These are phyloP conservation scores for Choristoneura fumiferana DNA, from an alignment of 1,140 invertebrate genomes.

Conservation along the genomic window DNA sequence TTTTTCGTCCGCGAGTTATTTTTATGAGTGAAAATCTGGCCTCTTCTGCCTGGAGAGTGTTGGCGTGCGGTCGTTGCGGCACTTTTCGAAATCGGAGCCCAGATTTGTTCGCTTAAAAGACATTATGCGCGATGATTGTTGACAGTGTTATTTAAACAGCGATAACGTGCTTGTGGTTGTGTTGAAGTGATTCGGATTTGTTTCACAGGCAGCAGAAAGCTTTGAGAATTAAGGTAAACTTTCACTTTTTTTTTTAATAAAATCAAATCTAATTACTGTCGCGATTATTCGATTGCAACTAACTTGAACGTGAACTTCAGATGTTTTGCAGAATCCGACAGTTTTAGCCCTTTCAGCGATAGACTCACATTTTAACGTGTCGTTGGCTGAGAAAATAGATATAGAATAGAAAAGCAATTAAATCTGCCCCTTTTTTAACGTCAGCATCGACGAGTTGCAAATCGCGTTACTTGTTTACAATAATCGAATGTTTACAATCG, in stretches of 20 bases:
- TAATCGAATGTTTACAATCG: not conserved
- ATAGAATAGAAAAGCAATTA: too few relatives aligned
- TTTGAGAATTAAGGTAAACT: constrained; percentile 8
- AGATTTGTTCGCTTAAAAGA: constrained; percentile 16
- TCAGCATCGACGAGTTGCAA: too few relatives aligned
- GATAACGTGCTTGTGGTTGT: constrained; percentile 6
- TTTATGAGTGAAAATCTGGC: constrained; percentile 52
- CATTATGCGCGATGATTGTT: not conserved
- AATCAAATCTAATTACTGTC: too few relatives aligned
- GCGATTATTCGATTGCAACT: too few relatives aligned
- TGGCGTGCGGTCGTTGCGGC: constrained; percentile 28
- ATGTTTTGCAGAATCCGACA: too few relatives aligned
- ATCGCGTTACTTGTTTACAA: too few relatives aligned
- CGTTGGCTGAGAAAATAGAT: too few relatives aligned
- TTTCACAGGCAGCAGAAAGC: not conserved
- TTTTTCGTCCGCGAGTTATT: constrained; percentile 42
- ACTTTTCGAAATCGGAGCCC: constrained; percentile 25
- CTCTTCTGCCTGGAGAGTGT: constrained; percentile 24
- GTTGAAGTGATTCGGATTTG: constrained; percentile 6
- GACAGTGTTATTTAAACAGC: not conserved
- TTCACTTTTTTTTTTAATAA: too few relatives aligned
- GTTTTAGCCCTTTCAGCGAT: too few relatives aligned
- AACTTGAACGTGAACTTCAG: too few relatives aligned
- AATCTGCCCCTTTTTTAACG: too few relatives aligned
- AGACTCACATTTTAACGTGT: too few relatives aligned